A percentile compares a stretch with the other conserved stretches of the same genome.
Evolutionary conservation across 1,140 invertebrate genomes (phyloP).

Genomic region (Pogonomyrmex barbatus): DNA sequence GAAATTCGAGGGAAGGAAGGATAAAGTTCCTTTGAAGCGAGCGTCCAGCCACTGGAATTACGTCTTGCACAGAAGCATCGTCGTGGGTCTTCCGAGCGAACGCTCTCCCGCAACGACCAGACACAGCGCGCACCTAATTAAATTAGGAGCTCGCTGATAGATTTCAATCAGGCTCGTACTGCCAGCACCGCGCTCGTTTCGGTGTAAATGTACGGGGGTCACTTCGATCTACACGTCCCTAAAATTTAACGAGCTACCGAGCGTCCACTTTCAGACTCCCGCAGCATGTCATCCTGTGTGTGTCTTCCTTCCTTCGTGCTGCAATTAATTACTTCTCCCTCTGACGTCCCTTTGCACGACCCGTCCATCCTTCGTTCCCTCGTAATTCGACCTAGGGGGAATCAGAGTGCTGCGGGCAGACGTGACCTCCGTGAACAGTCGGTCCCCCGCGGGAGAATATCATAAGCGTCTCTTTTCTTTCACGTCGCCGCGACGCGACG

Average conservation of each 20-base stretch:
- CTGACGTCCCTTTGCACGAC: conserved; percentile 39
- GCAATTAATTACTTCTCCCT: conserved; percentile 76
- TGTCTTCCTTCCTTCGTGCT: conserved; percentile 57
- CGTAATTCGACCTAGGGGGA: conserved; percentile 73
- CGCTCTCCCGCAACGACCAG: conserved; percentile 46
- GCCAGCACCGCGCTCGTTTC: conserved; percentile 57
- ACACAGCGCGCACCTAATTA: conserved; percentile 70
- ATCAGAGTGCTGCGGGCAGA: conserved; percentile 65
- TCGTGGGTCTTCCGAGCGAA: conserved; percentile 6
- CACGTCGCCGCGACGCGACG: not conserved
- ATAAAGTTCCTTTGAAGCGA: conserved; percentile 6
- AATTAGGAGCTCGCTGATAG: conserved; percentile 76
- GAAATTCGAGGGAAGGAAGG: not conserved
- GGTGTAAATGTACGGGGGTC: conserved; percentile 49
- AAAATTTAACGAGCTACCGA: conserved; percentile 77
- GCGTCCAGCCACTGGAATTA: conserved; percentile 30
- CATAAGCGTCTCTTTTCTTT: conserved; percentile 25
- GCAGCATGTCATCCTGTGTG: conserved; percentile 69
- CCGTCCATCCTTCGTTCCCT: conserved; percentile 31
- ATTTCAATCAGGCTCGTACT: conserved; percentile 74
- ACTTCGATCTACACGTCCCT: conserved; percentile 72
- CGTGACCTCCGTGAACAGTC: conserved; percentile 14
- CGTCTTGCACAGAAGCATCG: conserved; percentile 47
- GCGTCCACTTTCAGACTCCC: conserved; percentile 69
- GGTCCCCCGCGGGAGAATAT: conserved; percentile 40